These are phyloP conservation scores for Ceratitis capitata DNA, from an alignment of 1,140 invertebrate species.

Conservation along the genomic window DNA sequence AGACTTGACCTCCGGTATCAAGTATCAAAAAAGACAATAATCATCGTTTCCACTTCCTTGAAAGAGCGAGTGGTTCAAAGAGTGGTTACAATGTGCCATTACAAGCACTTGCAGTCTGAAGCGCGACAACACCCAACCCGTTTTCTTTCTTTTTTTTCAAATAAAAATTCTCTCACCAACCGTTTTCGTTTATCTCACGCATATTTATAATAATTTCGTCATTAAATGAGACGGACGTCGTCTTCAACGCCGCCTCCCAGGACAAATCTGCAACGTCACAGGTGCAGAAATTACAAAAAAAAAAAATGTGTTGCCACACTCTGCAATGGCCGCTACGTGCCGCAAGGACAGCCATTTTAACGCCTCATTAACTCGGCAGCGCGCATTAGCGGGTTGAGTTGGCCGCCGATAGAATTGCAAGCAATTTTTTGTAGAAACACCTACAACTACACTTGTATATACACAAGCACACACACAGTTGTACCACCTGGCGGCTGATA, in stretches of 20 bases:
- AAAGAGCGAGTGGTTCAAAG: background rate
- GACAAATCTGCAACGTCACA: background rate
- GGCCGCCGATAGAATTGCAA: background rate
- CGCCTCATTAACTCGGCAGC: constrained; percentile 61
- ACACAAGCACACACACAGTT: background rate
- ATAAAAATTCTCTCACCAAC: background rate
- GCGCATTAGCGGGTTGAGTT: background rate
- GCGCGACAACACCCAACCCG: background rate
- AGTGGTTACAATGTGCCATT: background rate
- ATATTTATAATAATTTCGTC: constrained; percentile 60
- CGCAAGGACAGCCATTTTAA: constrained; percentile 58
- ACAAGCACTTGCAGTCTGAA: background rate
- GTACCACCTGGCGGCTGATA: no score
- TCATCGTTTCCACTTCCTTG: no score
- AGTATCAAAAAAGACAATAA: no score
- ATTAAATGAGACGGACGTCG: constrained; percentile 48
- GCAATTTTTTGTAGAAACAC: background rate
- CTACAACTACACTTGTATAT: background rate
- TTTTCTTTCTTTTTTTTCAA: background rate
- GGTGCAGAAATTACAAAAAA: background rate
- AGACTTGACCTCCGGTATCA: no score
- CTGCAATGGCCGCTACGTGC: background rate
- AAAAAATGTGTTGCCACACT: background rate
- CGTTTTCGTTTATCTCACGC: constrained; percentile 53
- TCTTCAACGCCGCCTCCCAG: background rate